Base-by-base conservation (phyloP, 2,888 invertebrate species). In the Drosophila histrio region DNA sequence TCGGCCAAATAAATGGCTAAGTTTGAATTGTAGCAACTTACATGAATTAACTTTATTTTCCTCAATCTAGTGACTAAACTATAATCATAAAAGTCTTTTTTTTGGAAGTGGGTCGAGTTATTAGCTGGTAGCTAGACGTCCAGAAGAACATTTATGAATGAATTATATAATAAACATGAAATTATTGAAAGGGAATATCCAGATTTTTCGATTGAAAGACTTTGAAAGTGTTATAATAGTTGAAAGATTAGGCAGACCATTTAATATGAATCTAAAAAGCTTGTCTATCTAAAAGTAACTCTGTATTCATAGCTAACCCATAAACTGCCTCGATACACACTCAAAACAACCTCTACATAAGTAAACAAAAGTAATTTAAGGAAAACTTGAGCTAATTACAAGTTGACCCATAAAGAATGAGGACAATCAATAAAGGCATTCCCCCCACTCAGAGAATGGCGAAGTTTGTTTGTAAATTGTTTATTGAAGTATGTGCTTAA, bases 381-480 rank as follows among this genome's bases (percentile, higher is more conserved):
- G 8, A 17, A 36, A 36, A 7, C 24, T 26, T 19, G n/a, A 19
- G 26, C 13, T 38, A 50, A 19, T 28, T 50, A 50, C n/a, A 50
- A 19, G n/a, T 2, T 19, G 26, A 38, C 26, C 26, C 38, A 24
- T 15, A 15, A 15, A 3, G 13, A 26, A 26, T 13, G 38, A n/a
- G 26, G 38, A 26, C 38, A 50, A 50, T 38, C 50, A 38, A 50
- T 38, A 50, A 8, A 5, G 2, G 22, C 6, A 36, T 17, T 26
- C 13, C 9, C 17, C 17, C 19, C 1, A 1, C n/a, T n/a, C n/a
- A 19, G 9, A 3, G 9, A 41, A 28, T 1, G 21, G 2, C 9
- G 26, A 7, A 22, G 0, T 54, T 13, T 21, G 34, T 53, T 50
- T 53, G 49, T 63, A 44, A 60, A 72, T 61, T 44, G 17, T 72